Conservation (phyloP, 2,113 vertebrate species). For the Mixornis gularis region DNA sequence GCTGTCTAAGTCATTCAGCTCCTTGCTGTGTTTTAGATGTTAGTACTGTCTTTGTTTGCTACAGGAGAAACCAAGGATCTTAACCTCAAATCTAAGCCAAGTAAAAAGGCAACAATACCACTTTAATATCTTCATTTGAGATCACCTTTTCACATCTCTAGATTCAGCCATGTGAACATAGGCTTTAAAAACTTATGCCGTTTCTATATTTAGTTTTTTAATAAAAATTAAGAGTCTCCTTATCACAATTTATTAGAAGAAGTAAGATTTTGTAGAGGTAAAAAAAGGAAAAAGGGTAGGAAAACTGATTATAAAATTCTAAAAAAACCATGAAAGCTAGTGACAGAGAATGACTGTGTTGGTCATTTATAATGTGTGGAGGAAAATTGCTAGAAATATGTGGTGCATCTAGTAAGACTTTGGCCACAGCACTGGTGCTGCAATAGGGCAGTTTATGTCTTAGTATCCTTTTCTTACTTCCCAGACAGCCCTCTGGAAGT, state of each 20-base stretch:
- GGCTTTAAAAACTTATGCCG: not conserved
- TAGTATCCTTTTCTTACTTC: not conserved
- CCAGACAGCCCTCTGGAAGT: not conserved
- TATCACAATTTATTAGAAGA: not conserved
- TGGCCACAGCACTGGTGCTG: not conserved
- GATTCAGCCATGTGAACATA: not conserved
- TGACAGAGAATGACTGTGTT: not conserved
- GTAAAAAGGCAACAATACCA: not conserved
- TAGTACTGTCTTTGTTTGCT: not conserved
- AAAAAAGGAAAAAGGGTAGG: not conserved
- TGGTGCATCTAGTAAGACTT: not conserved
- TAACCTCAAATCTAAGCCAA: not conserved
- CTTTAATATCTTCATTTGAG: not conserved
- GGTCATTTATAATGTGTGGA: not conserved
- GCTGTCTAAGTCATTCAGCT: not conserved
- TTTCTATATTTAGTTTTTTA: not conserved
- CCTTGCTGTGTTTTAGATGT: not conserved
- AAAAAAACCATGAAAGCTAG: not conserved
- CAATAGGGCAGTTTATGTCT: not conserved
- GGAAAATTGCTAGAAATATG: not conserved
- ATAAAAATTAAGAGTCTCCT: not conserved
- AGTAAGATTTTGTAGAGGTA: not conserved
- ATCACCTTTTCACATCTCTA: not conserved
- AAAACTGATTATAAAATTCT: not conserved
- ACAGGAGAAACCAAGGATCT: not conserved